Evolutionary conservation across 2,888 invertebrate species (phyloP).

Genomic region (Aspidiotus destructor): DNA sequence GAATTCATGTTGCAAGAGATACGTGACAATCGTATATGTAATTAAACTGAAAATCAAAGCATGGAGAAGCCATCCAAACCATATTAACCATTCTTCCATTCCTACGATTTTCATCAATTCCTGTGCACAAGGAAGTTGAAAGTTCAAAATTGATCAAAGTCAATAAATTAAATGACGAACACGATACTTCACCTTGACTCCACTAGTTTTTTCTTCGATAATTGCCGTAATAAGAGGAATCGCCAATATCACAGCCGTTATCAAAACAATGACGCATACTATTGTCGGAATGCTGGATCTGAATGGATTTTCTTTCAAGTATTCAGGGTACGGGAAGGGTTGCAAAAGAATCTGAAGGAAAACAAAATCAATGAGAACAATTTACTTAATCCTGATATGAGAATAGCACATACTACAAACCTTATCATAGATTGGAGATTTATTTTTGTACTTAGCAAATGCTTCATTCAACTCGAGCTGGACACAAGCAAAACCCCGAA

Average conservation of each 20-base stretch:
- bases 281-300: background rate
- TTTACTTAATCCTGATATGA: too few species aligned
- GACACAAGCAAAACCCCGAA: too few species aligned
- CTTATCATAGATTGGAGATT: too few species aligned
- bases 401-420: too few species aligned
- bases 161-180: too few species aligned
- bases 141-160: too few species aligned
- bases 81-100: conserved; percentile 7
- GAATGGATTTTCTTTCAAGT: background rate
- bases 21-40: background rate
- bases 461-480: too few species aligned
- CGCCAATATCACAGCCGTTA: background rate
- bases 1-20: background rate
- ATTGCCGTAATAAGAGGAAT: background rate
- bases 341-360: conserved; percentile 1
- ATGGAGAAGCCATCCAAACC: conserved; percentile 8
- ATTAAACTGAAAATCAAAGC: background rate
- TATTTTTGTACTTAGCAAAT: too few species aligned
- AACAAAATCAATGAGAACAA: background rate
- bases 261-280: background rate
- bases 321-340: conserved; percentile 15
- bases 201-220: conserved; percentile 17
- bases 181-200: conserved; percentile 12
- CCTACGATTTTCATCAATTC: conserved; percentile 18
- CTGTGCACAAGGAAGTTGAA: background rate